Conservation (phyloP, 2,888 invertebrate species). For the Dioctria rufipes region DNA sequence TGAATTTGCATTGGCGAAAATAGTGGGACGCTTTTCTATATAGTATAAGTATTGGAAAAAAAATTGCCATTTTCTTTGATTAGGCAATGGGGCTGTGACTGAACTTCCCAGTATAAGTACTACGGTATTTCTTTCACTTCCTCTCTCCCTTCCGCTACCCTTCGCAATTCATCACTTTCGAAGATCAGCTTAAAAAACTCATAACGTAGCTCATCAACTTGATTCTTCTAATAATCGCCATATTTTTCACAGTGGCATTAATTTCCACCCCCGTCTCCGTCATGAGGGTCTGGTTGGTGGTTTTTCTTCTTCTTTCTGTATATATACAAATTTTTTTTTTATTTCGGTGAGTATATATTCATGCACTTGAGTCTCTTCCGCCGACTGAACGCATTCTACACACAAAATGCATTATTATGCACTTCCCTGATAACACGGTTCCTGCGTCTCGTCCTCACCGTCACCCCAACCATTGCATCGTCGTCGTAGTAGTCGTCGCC, state of each 20-base stretch:
- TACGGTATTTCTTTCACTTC: conserved; percentile 10
- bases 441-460: conserved; percentile 10
- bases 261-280: conserved; percentile 10
- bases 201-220: conserved; percentile 49
- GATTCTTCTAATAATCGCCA: conserved; percentile 53
- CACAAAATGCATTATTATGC: conserved; percentile 54
- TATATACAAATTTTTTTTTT: conserved; percentile 50
- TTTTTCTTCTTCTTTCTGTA: conserved; percentile 26
- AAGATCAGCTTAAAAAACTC: conserved; percentile 53
- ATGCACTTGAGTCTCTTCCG: conserved; percentile 53
- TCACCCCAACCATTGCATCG: conserved; percentile 11
- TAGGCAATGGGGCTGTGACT: conserved; percentile 34
- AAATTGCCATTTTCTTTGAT: conserved; percentile 43
- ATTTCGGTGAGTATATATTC: conserved; percentile 51
- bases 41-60: conserved; percentile 6
- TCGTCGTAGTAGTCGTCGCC: neutral
- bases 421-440: conserved; percentile 50
- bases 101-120: neutral
- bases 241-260: conserved; percentile 53
- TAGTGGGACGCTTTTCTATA: conserved; percentile 10
- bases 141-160: neutral
- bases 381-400: conserved; percentile 47
- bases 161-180: neutral
- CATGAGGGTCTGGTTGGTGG: neutral
- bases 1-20: conserved; percentile 38